A percentile compares a stretch with the other conserved stretches of the same genome.
These are phyloP conservation scores for Gasterosteus nipponicus DNA, from an alignment of 2,113 vertebrate species.

Conservation along the genomic window DNA sequence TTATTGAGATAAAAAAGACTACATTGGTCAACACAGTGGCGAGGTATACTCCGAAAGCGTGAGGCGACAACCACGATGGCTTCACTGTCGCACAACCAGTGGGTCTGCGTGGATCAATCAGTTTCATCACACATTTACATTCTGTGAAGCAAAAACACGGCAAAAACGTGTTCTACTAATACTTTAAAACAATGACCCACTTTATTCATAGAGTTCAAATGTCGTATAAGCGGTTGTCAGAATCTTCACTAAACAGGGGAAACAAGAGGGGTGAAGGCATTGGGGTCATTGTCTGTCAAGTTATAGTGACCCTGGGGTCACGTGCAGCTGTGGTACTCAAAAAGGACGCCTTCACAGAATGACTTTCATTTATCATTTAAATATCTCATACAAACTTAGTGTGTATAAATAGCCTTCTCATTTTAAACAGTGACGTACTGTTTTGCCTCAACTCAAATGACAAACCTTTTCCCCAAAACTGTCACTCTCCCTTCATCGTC, in stretches of 20 bases:
- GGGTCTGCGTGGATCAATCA: constrained; percentile 25
- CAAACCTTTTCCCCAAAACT: constrained; percentile 40
- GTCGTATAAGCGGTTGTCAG: constrained; percentile 50
- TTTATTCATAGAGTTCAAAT: constrained; percentile 45
- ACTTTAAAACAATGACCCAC: constrained; percentile 46
- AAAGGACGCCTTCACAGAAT: constrained; percentile 6
- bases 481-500: constrained; percentile 68
- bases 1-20: constrained; percentile 65
- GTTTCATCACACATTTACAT: constrained; percentile 36
- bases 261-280: constrained; percentile 47
- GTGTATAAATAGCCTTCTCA: constrained; percentile 67
- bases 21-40: constrained; percentile 59
- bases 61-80: constrained; percentile 22
- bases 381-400: constrained; percentile 60
- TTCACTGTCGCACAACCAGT: constrained; percentile 18
- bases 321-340: neutral
- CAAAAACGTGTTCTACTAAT: constrained; percentile 45
- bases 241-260: constrained; percentile 32
- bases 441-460: constrained; percentile 45
- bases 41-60: constrained; percentile 53
- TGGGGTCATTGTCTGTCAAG: constrained; percentile 60
- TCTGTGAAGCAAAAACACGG: constrained; percentile 39
- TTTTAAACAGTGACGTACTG: constrained; percentile 52
- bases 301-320: constrained; percentile 32
- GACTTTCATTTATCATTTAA: constrained; percentile 65